Conservation (phyloP, 2,113 vertebrate genomes). For the Gallinago media region DNA sequence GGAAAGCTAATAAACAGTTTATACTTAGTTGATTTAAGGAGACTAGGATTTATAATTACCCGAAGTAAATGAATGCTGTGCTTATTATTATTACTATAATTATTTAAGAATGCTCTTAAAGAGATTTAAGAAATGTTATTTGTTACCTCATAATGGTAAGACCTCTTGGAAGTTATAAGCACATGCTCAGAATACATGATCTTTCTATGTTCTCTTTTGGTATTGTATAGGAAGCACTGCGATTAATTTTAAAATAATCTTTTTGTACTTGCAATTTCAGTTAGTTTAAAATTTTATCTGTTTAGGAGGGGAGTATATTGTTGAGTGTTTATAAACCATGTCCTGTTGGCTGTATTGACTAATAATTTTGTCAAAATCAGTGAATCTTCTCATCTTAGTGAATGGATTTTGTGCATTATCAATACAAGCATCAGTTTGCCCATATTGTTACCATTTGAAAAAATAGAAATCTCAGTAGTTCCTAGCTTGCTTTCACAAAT, state of each 20-base stretch:
- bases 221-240: background rate
- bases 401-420: background rate
- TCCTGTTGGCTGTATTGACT: background rate
- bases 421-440: background rate
- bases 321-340: background rate
- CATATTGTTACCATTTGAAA: background rate
- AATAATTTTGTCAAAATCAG: background rate
- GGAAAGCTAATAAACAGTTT: background rate
- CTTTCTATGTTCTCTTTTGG: background rate
- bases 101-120: background rate
- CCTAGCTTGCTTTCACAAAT: background rate
- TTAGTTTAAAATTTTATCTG: background rate
- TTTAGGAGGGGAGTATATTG: background rate
- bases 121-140: background rate
- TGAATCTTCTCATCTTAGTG: background rate
- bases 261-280: background rate
- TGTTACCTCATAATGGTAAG: background rate
- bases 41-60: background rate
- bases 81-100: background rate
- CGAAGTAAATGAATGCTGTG: background rate
- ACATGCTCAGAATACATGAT: background rate
- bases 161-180: background rate
- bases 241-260: background rate
- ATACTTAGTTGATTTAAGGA: background rate
- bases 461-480: background rate